These are phyloP conservation scores for Chymomyza fuscimana DNA, from an alignment of 2,888 invertebrate genomes.

Conservation along the genomic window DNA sequence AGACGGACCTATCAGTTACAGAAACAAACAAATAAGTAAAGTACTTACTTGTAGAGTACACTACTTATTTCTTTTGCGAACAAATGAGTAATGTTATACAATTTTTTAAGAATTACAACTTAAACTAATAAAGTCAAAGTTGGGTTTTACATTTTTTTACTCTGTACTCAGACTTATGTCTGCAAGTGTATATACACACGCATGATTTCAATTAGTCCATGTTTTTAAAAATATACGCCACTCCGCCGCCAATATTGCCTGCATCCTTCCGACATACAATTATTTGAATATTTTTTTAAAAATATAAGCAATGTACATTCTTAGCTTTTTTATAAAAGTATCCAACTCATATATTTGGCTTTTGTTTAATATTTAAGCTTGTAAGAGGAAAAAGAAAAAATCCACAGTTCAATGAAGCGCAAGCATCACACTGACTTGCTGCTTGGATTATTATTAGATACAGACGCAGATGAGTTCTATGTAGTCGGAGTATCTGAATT, in stretches of 20 bases:
- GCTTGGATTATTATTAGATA: slow-evolving; percentile 53
- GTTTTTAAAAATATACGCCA: slow-evolving; percentile 33
- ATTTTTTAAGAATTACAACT: too few species aligned
- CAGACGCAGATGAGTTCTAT: slow-evolving; percentile 48
- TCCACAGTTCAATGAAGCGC: slow-evolving; percentile 40
- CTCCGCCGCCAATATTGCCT: neutral
- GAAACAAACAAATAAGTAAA: too few species aligned
- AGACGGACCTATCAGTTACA: too few species aligned
- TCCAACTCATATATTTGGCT: neutral
- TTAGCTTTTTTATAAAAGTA: neutral
- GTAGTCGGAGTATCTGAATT: neutral
- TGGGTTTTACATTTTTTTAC: too few species aligned
- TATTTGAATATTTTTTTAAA: slow-evolving; percentile 46
- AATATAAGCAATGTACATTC: slow-evolving; percentile 21
- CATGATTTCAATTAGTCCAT: slow-evolving; percentile 50
- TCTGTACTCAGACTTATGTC: too few species aligned
- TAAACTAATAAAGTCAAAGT: too few species aligned
- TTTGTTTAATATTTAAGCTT: slow-evolving; percentile 18
- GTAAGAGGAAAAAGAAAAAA: slow-evolving; percentile 27
- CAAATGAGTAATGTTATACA: too few species aligned
- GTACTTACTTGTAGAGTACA: too few species aligned
- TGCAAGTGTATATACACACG: neutral
- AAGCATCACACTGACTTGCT: slow-evolving; percentile 30
- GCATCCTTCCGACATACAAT: slow-evolving; percentile 40
- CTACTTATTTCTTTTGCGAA: too few species aligned